Evolutionary conservation across 2,888 invertebrate species (phyloP).

Genomic region (Barypeithes pellucidus): DNA sequence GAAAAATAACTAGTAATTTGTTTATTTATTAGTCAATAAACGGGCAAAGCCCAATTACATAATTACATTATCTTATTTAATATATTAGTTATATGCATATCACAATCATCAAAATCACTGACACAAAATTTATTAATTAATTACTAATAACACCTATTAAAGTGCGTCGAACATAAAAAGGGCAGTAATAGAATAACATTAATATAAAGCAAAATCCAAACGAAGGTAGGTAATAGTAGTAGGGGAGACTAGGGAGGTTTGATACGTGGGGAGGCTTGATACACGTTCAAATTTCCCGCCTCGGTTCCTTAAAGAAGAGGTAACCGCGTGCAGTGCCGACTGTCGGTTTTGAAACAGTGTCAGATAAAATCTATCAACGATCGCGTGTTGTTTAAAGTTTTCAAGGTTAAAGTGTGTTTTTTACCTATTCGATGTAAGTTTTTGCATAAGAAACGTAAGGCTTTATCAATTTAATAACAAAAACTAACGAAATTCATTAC

Average conservation of each 20-base stretch:
- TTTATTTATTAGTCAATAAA: too few relatives aligned
- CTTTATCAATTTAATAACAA: not conserved
- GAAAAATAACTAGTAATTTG: too few relatives aligned
- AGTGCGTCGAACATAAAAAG: too few relatives aligned
- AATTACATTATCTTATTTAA: too few relatives aligned
- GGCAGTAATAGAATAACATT: too few relatives aligned
- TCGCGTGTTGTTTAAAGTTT: not conserved
- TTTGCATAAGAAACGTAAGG: not conserved
- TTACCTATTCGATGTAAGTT: not conserved
- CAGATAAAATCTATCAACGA: not conserved
- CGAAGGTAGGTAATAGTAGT: too few relatives aligned
- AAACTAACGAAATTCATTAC: constrained; percentile 1
- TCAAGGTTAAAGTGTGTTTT: not conserved
- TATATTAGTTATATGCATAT: too few relatives aligned
- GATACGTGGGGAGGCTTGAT: constrained; percentile 28
- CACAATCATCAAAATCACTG: too few relatives aligned
- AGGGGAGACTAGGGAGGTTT: constrained; percentile 23
- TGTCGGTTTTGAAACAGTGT: not conserved
- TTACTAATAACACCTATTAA: too few relatives aligned
- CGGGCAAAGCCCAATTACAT: too few relatives aligned
- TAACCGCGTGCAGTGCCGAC: not conserved
- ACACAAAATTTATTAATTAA: too few relatives aligned
- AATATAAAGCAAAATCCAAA: too few relatives aligned
- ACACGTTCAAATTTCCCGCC: constrained; percentile 22
- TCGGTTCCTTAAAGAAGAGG: not conserved